Percentiles rank a stretch among this genome's conserved stretches.
Evolutionary conservation across 2,797 vertebrate species (phyloP).

Genomic region (Sciurus vulgaris): DNA sequence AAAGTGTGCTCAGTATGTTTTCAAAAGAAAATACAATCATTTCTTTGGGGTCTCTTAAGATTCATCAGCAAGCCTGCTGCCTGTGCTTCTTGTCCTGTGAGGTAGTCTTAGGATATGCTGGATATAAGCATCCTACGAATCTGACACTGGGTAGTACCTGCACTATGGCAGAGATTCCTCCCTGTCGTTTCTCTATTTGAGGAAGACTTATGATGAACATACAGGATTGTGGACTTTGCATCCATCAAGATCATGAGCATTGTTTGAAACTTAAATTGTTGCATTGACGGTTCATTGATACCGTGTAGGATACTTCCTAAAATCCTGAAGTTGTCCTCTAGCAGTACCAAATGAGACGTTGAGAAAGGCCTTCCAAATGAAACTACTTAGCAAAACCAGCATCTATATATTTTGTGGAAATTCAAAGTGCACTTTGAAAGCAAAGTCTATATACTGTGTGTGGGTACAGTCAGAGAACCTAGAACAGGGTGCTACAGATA

Average conservation of each 20-base stretch:
- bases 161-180: not conserved
- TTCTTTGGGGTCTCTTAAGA: not conserved
- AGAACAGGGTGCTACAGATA: not conserved
- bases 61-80: conserved; percentile 1
- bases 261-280: conserved; percentile 7
- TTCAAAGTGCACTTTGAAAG: not conserved
- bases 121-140: not conserved
- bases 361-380: conserved; percentile 9
- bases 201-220: not conserved
- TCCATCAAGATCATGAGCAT: not conserved
- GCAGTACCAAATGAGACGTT: not conserved
- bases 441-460: not conserved
- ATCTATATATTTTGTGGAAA: not conserved
- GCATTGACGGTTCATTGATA: not conserved
- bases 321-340: not conserved
- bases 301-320: not conserved
- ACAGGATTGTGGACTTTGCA: not conserved
- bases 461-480: not conserved
- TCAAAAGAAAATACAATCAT: conserved; percentile 41
- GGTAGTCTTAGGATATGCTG: not conserved
- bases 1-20: not conserved
- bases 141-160: not conserved
- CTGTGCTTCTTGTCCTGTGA: not conserved
- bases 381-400: not conserved
- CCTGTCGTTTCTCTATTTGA: not conserved